These are phyloP conservation scores for Thalpophila matura DNA, from an alignment of 2,888 invertebrate species.

Conservation along the genomic window DNA sequence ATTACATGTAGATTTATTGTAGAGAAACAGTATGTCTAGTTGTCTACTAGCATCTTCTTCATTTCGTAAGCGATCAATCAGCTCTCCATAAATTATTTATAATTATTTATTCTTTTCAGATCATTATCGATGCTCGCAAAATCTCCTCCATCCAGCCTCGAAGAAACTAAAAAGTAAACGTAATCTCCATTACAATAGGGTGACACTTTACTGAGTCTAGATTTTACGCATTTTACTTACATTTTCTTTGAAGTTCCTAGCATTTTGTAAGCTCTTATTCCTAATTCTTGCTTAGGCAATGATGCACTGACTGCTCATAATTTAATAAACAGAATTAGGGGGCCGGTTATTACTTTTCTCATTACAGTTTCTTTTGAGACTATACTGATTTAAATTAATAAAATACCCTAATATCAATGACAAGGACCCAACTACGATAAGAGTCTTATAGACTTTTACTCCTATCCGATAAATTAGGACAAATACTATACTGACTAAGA, in stretches of 20 bases:
- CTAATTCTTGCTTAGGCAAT: slow-evolving; percentile 57
- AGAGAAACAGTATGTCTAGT: slow-evolving; percentile 10
- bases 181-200: slow-evolving; percentile 37
- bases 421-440: slow-evolving; percentile 2
- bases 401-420: neutral
- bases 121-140: slow-evolving; percentile 86
- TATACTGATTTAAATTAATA: slow-evolving; percentile 13
- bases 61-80: slow-evolving; percentile 21
- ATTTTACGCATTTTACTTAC: slow-evolving; percentile 40
- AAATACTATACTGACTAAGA: slow-evolving; percentile 24
- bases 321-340: slow-evolving; percentile 27
- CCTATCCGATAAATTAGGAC: slow-evolving; percentile 35
- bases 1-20: slow-evolving; percentile 5
- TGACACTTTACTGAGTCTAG: slow-evolving; percentile 29
- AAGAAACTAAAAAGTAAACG: slow-evolving; percentile 81
- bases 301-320: slow-evolving; percentile 50
- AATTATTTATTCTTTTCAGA: slow-evolving; percentile 74
- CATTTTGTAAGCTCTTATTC: slow-evolving; percentile 52
- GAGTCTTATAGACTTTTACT: slow-evolving; percentile 29
- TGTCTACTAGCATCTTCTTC: slow-evolving; percentile 45
- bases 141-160: slow-evolving; percentile 83
- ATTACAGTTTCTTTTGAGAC: slow-evolving; percentile 39
- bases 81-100: neutral
- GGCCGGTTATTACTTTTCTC: slow-evolving; percentile 17
- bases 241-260: slow-evolving; percentile 59